A percentile compares a stretch with the other conserved stretches of the same genome.
These are phyloP conservation scores for Origma solitaria DNA, from an alignment of 2,113 vertebrate species.

Conservation along the genomic window DNA sequence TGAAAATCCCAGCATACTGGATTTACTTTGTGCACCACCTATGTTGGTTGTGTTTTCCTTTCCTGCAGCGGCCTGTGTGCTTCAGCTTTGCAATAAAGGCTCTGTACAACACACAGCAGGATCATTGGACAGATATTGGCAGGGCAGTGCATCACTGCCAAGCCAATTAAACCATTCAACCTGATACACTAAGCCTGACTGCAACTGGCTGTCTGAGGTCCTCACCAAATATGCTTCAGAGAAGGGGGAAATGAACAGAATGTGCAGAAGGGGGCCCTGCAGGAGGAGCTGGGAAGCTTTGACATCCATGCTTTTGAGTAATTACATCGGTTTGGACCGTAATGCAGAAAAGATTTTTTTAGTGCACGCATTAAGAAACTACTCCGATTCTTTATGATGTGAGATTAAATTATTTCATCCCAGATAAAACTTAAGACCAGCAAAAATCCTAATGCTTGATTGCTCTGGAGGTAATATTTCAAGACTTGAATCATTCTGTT, in stretches of 20 bases:
- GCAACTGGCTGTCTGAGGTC: background rate
- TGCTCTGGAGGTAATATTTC: constrained; percentile 73
- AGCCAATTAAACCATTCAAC: constrained; percentile 20
- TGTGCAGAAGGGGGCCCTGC: constrained; percentile 40
- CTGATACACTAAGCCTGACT: background rate
- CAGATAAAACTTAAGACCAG: constrained; percentile 59
- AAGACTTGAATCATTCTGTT: constrained; percentile 69
- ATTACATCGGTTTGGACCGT: constrained; percentile 50
- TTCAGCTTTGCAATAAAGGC: background rate
- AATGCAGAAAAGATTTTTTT: constrained; percentile 59
- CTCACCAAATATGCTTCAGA: background rate
- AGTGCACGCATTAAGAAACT: constrained; percentile 28
- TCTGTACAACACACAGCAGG: background rate
- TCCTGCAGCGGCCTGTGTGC: background rate
- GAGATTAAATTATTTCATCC: constrained; percentile 67
- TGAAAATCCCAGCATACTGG: background rate
- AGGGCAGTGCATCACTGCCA: background rate
- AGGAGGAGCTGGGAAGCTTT: constrained; percentile 61
- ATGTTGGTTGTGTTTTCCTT: background rate
- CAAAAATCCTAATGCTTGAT: constrained; percentile 65
- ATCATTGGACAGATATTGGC: background rate
- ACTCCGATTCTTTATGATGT: constrained; percentile 58
- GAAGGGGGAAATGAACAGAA: background rate
- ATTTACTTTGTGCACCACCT: background rate
- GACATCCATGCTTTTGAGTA: constrained; percentile 54